These are phyloP conservation scores for Rachycentron canadum DNA, from an alignment of 2,797 vertebrate species.

Conservation along the genomic window DNA sequence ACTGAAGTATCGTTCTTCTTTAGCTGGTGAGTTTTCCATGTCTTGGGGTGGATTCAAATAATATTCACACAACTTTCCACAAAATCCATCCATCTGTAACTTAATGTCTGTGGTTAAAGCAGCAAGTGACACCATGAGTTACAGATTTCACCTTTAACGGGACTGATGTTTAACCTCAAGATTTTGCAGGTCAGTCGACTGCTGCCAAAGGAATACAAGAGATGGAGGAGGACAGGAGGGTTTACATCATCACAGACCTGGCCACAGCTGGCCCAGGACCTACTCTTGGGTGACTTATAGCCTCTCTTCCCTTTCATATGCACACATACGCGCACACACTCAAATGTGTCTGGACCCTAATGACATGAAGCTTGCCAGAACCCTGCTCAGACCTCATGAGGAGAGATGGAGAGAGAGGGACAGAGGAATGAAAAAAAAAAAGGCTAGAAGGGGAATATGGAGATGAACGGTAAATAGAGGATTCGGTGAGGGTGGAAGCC, in stretches of 20 bases:
- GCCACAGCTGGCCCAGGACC: constrained; percentile 79
- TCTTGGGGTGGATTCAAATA: constrained; percentile 7
- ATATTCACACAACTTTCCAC: background rate
- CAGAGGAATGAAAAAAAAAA: constrained; percentile 34
- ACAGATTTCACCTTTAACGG: constrained; percentile 34
- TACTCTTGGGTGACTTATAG: constrained; percentile 82
- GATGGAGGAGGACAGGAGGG: constrained; percentile 37
- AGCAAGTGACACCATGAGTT: background rate
- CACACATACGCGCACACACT: constrained; percentile 33
- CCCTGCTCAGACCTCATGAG: constrained; percentile 64
- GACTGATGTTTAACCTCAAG: constrained; percentile 37
- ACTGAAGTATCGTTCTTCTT: background rate
- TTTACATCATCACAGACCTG: constrained; percentile 61
- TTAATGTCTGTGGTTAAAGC: background rate
- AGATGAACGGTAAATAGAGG: constrained; percentile 23
- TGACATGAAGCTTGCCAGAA: constrained; percentile 71
- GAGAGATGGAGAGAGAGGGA: constrained; percentile 61
- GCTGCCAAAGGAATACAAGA: constrained; percentile 28
- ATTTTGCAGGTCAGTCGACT: constrained; percentile 22
- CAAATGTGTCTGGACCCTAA: constrained; percentile 72
- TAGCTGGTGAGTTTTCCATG: background rate
- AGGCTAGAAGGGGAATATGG: background rate
- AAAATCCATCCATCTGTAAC: background rate
- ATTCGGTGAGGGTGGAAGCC: constrained; percentile 1
- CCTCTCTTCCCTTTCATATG: constrained; percentile 26